These are phyloP conservation scores for Toxonevra muliebris DNA, from an alignment of 2,888 invertebrate genomes.

Conservation along the genomic window DNA sequence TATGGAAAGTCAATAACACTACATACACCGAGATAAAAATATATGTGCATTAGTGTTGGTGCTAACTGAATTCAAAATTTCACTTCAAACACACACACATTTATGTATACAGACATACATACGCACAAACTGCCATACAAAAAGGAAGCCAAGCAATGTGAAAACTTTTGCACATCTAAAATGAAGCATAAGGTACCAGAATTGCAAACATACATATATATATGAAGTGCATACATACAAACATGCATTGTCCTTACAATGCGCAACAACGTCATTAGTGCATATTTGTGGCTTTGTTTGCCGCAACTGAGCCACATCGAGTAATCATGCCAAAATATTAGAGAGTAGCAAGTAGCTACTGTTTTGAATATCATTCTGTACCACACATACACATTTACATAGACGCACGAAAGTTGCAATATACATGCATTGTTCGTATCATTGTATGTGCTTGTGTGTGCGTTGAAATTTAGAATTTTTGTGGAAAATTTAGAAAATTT, in stretches of 20 bases:
- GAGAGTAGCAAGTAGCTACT: background rate
- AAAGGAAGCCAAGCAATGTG: background rate
- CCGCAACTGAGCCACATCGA: constrained; percentile 55
- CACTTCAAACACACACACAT: background rate
- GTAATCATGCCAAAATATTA: constrained; percentile 53
- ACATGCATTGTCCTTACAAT: constrained; percentile 1
- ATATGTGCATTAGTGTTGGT: background rate
- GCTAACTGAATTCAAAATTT: constrained; percentile 4
- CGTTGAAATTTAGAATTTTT: background rate
- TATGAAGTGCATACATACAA: background rate
- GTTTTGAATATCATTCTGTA: background rate
- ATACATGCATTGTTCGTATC: background rate
- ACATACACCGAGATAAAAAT: background rate
- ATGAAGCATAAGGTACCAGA: background rate
- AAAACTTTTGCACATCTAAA: background rate
- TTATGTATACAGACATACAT: background rate
- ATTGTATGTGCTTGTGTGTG: background rate
- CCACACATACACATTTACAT: background rate
- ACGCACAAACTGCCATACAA: background rate
- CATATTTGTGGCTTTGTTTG: constrained; percentile 62
- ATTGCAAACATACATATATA: constrained; percentile 9
- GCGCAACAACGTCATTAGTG: constrained; percentile 55
- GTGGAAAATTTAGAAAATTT: no score
- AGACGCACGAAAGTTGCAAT: background rate
- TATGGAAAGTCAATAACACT: background rate